Percentiles rank a stretch among this genome's conserved stretches.
Evolutionary conservation across 2,797 vertebrate genomes (phyloP).

Genomic region (Mormyrus hasselquistii): DNA sequence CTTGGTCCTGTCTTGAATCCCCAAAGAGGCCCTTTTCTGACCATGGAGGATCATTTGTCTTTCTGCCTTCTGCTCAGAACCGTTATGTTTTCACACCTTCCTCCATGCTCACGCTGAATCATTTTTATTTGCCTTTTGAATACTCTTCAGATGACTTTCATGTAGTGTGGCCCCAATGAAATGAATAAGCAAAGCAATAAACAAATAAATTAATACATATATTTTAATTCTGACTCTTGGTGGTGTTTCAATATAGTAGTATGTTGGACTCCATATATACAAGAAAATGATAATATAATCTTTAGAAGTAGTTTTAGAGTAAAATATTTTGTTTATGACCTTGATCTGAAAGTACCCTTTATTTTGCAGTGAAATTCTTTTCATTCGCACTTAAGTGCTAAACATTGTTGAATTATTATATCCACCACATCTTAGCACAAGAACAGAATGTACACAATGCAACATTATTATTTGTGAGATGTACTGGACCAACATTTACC

Average conservation of each 20-base stretch:
- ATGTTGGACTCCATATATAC: not conserved
- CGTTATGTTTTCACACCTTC: conserved; percentile 35
- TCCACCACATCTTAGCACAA: not conserved
- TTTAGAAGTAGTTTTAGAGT: not conserved
- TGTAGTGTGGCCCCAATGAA: conserved; percentile 25
- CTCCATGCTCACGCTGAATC: conserved; percentile 24
- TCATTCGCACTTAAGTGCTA: not conserved
- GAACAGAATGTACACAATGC: not conserved
- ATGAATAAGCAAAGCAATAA: conserved; percentile 38
- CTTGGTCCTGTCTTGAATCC: conserved; percentile 81
- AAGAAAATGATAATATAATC: not conserved
- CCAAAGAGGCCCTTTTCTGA: conserved; percentile 30
- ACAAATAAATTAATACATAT: conserved; percentile 51
- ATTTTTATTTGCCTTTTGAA: conserved; percentile 39
- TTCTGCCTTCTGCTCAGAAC: conserved; percentile 33
- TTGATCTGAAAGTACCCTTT: not conserved
- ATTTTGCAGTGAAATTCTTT: not conserved
- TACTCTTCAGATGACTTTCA: conserved; percentile 23
- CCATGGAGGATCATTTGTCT: conserved; percentile 24
- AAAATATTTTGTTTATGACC: not conserved
- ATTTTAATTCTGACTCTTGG: conserved; percentile 26
- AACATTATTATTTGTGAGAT: not conserved
- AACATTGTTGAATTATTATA: not conserved
- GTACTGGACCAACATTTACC: not conserved
- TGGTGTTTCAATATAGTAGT: not conserved